Evolutionary conservation across 2,113 vertebrate genomes (phyloP).

Genomic region (Mesocricetus auratus): DNA sequence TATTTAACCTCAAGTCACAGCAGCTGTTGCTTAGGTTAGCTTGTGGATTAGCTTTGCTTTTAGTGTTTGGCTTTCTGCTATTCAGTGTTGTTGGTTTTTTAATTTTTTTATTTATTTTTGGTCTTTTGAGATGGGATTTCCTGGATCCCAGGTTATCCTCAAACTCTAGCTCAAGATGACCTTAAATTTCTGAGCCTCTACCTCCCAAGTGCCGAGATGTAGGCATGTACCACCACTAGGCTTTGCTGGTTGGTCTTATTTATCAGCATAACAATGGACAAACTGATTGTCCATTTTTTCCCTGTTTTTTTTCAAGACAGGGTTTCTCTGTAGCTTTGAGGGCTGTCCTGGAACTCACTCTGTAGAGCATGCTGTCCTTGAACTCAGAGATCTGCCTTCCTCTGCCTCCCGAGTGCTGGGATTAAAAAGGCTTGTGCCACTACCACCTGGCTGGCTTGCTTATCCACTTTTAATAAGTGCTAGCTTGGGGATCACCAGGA

Average conservation of each 20-base stretch:
- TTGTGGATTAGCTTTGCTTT: slow-evolving; percentile 48
- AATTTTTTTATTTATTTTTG: not conserved
- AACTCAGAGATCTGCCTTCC: too few relatives aligned
- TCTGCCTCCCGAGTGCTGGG: too few relatives aligned
- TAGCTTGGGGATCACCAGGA: slow-evolving; percentile 44
- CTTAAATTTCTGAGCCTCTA: not conserved
- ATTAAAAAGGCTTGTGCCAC: too few relatives aligned
- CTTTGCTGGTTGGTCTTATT: slow-evolving; percentile 23
- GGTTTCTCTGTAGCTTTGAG: too few relatives aligned
- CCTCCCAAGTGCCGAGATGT: not conserved
- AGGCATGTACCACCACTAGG: not conserved
- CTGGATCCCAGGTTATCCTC: not conserved
- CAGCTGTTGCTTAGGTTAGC: slow-evolving; percentile 9
- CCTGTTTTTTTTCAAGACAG: too few relatives aligned
- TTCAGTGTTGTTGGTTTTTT: not conserved
- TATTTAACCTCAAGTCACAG: not conserved
- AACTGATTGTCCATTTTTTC: slow-evolving; percentile 29
- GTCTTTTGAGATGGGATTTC: not conserved
- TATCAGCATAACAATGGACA: too few relatives aligned
- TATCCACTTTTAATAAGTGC: not conserved
- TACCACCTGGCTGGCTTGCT: not conserved
- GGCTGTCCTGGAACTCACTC: too few relatives aligned
- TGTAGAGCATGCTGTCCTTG: too few relatives aligned
- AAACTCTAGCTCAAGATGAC: not conserved
- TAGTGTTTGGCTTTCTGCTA: slow-evolving; percentile 40